phyloP scores from a whole-genome alignment of 2,113 vertebrate genomes.

The Cyphomyrus plagiostoma region DNA sequence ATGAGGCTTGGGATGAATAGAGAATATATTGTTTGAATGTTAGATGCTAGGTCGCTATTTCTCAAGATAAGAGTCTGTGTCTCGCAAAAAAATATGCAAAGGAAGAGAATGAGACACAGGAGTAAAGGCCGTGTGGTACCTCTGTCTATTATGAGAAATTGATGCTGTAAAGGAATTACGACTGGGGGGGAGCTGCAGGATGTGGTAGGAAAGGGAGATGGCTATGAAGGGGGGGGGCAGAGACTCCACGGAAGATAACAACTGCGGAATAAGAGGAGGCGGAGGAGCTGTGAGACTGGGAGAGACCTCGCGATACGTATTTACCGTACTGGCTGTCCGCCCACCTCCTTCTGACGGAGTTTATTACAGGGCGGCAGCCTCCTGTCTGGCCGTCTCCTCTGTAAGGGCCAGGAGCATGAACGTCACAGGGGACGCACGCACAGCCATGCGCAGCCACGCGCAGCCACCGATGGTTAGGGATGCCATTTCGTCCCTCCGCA shows the following conservation, averaged over 20 bases:
- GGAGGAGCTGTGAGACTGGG: too few relatives aligned
- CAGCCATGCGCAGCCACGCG: background rate
- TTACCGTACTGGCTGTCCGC: background rate
- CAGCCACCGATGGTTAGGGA: background rate
- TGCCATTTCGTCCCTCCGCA: background rate
- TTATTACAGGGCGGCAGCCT: background rate
- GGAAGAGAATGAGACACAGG: background rate
- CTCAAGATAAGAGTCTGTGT: background rate
- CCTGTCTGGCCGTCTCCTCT: background rate
- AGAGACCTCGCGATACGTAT: background rate
- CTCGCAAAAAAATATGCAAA: background rate
- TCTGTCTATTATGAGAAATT: background rate
- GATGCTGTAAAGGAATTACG: background rate
- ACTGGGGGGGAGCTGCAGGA: background rate
- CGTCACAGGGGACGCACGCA: background rate
- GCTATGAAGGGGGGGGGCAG: too few relatives aligned
- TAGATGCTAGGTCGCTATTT: background rate
- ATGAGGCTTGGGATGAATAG: background rate
- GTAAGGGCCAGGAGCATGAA: background rate
- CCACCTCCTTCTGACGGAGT: background rate
- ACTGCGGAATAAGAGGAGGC: too few relatives aligned
- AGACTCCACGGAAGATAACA: background rate
- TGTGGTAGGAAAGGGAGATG: too few relatives aligned
- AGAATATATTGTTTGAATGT: background rate
- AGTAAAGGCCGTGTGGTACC: background rate